Conservation (phyloP, 2,888 invertebrate species). For the Ophion costatus region DNA sequence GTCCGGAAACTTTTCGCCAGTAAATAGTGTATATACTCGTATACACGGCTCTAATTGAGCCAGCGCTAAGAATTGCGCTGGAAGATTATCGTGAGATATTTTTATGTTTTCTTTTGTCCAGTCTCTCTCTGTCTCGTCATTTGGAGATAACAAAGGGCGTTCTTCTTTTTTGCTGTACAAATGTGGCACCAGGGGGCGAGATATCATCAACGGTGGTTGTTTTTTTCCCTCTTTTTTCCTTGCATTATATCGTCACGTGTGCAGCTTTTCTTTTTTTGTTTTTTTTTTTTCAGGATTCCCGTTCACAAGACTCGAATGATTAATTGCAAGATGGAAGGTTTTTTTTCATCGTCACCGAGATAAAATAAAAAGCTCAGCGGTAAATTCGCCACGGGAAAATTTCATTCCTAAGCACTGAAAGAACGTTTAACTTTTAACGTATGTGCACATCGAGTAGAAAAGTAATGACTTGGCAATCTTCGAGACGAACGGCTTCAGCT, state of each 20-base stretch:
- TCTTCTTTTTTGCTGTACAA: neutral
- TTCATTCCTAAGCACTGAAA: too few relatives aligned
- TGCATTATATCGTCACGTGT: neutral
- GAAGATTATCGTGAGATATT: too few relatives aligned
- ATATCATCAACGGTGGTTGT: constrained; percentile 12
- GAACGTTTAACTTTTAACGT: too few relatives aligned
- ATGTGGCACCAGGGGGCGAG: neutral
- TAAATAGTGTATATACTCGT: too few relatives aligned
- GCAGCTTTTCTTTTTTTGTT: neutral
- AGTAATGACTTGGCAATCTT: too few relatives aligned
- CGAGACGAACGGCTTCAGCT: too few relatives aligned
- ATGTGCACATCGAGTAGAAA: too few relatives aligned
- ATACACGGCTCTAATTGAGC: too few relatives aligned
- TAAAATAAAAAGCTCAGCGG: neutral
- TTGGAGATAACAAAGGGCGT: constrained; percentile 10
- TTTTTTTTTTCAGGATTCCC: neutral
- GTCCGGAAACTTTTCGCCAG: too few relatives aligned
- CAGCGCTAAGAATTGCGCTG: too few relatives aligned
- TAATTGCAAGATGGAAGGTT: constrained; percentile 24
- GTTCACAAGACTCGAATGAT: constrained; percentile 12
- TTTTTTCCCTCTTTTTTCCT: neutral
- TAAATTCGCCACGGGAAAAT: too few relatives aligned
- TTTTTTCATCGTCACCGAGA: constrained; percentile 19
- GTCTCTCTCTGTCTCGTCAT: constrained; percentile 2
- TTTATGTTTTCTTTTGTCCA: too few relatives aligned